Evolutionary conservation across 2,888 invertebrate species (phyloP).

Genomic region (Drosophila rubida): DNA sequence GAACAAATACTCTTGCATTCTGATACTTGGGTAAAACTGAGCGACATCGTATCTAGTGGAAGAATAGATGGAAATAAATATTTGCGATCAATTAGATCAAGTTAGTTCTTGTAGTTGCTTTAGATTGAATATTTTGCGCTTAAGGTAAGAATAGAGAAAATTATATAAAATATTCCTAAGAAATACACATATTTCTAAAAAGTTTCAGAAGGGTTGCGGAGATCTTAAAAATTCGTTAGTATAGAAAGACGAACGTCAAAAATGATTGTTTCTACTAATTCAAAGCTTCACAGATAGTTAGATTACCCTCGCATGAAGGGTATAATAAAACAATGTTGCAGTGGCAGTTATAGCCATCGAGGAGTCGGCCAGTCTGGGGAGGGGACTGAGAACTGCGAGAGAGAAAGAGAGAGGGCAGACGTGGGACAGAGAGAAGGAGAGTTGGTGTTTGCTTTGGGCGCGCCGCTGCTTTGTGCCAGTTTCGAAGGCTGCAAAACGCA

Average conservation of each 20-base stretch:
- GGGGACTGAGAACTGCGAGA: neutral
- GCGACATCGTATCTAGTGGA: too few relatives aligned
- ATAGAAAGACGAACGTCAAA: neutral
- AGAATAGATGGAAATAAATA: too few relatives aligned
- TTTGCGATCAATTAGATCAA: too few relatives aligned
- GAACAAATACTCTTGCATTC: neutral
- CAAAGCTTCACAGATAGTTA: neutral
- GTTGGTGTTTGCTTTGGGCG: slow-evolving; percentile 15
- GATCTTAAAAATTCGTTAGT: too few relatives aligned
- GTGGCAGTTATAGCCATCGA: slow-evolving; percentile 16
- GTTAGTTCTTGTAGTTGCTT: too few relatives aligned
- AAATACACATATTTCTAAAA: too few relatives aligned
- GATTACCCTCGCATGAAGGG: neutral
- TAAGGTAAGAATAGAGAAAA: too few relatives aligned
- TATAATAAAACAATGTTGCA: slow-evolving; percentile 31
- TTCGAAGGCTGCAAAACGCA: slow-evolving; percentile 70
- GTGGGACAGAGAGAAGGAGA: neutral
- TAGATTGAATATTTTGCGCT: too few relatives aligned
- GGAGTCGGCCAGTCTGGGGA: slow-evolving; percentile 33
- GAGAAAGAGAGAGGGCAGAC: neutral
- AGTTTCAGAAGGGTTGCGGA: too few relatives aligned
- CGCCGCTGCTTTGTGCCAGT: slow-evolving; percentile 62
- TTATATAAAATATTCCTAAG: too few relatives aligned
- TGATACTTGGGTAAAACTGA: too few relatives aligned
- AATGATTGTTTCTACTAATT: neutral